Percentiles rank a stretch among this genome's conserved stretches.
Evolutionary conservation across 2,797 vertebrate genomes (phyloP).

Genomic region (Pipistrellus nathusii): DNA sequence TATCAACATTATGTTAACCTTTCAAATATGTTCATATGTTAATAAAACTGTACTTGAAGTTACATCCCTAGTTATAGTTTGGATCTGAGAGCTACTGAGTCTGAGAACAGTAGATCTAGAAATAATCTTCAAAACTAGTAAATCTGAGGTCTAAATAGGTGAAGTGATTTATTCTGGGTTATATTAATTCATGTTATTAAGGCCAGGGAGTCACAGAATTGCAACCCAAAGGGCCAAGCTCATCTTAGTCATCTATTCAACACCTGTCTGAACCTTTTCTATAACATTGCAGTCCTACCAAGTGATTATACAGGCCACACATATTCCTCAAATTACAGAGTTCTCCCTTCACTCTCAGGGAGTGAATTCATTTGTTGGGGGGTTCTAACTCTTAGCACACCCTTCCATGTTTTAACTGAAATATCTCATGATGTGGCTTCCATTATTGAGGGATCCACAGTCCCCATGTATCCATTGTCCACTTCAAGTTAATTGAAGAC

Average conservation of each 20-base stretch:
- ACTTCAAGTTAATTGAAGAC: neutral
- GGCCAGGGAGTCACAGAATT: neutral
- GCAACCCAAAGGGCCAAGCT: neutral
- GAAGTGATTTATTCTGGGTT: neutral
- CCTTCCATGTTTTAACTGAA: neutral
- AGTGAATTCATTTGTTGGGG: neutral
- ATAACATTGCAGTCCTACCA: neutral
- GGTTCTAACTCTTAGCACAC: neutral
- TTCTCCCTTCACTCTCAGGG: neutral
- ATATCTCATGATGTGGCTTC: neutral
- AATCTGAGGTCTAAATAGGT: neutral
- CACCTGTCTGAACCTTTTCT: neutral
- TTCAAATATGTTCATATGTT: too few species aligned
- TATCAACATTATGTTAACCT: conserved; percentile 48
- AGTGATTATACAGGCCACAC: neutral
- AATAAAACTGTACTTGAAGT: neutral
- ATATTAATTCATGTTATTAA: neutral
- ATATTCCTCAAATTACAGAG: neutral
- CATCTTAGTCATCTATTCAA: neutral
- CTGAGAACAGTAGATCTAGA: neutral
- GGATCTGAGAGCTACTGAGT: neutral
- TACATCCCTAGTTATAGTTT: neutral
- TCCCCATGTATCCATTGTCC: neutral
- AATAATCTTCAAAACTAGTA: neutral
- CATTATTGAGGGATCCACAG: neutral